Evolutionary conservation across 2,888 invertebrate species (phyloP).

Genomic region (Dicycla oo): DNA sequence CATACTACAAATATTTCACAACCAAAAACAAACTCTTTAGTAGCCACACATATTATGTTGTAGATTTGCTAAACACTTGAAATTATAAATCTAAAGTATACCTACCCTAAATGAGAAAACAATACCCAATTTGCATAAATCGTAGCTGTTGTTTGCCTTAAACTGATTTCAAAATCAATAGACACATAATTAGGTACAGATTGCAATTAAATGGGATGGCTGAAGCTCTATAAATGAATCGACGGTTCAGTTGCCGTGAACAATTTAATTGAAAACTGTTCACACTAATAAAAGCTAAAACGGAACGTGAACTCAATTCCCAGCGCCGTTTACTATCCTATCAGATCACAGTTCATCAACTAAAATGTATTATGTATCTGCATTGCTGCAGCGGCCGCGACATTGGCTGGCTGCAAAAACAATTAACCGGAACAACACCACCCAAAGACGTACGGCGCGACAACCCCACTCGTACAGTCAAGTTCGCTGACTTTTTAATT

Average conservation of each 20-base stretch:
- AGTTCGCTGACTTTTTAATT: constrained; percentile 78
- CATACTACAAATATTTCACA: background rate
- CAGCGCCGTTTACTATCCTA: constrained; percentile 58
- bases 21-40: background rate
- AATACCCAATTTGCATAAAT: background rate
- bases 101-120: background rate
- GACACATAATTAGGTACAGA: constrained; percentile 1
- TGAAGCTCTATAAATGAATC: constrained; percentile 30
- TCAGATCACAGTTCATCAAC: constrained; percentile 65
- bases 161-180: constrained; percentile 13
- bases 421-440: constrained; percentile 68
- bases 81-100: background rate
- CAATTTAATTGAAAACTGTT: constrained; percentile 62
- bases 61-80: background rate
- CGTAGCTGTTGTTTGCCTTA: background rate
- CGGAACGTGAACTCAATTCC: constrained; percentile 64
- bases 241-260: constrained; percentile 33
- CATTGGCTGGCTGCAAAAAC: constrained; percentile 63
- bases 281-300: constrained; percentile 54
- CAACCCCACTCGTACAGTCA: constrained; percentile 70
- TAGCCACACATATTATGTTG: background rate
- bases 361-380: constrained; percentile 57
- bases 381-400: constrained; percentile 53
- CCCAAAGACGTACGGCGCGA: constrained; percentile 59
- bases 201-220: constrained; percentile 16